Evolutionary conservation across 2,113 vertebrate species (phyloP).

Genomic region (Cariama cristata): DNA sequence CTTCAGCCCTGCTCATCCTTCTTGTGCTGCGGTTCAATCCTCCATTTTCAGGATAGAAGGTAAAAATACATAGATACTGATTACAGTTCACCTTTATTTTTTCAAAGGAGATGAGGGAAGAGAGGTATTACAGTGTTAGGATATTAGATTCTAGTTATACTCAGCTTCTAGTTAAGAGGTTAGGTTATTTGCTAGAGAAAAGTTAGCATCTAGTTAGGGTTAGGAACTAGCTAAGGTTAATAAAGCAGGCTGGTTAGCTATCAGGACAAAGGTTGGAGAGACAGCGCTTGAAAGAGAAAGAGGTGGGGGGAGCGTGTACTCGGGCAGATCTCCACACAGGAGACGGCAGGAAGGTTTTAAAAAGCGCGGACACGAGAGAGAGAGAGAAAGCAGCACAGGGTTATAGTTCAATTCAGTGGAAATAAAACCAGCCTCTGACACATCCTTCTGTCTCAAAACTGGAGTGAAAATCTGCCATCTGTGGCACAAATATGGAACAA

Average conservation of each 20-base stretch:
- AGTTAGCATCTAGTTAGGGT: constrained; percentile 80
- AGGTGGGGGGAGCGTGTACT: neutral
- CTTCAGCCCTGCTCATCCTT: neutral
- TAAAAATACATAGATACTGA: neutral
- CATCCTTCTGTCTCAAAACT: constrained; percentile 58
- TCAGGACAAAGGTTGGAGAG: constrained; percentile 45
- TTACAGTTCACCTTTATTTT: neutral
- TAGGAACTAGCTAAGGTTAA: constrained; percentile 75
- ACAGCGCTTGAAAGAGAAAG: neutral
- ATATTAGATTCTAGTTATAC: constrained; percentile 77
- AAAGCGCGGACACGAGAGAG: constrained; percentile 12
- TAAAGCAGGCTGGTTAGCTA: constrained; percentile 81
- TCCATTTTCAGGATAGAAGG: constrained; percentile 70
- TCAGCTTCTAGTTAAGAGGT: constrained; percentile 69
- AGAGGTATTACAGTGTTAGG: constrained; percentile 51
- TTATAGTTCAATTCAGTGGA: constrained; percentile 45
- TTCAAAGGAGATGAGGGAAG: constrained; percentile 23
- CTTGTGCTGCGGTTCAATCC: constrained; percentile 2
- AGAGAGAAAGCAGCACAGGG: constrained; percentile 55
- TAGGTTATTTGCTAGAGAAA: constrained; percentile 66
- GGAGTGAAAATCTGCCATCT: constrained; percentile 77
- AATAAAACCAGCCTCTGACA: constrained; percentile 61
- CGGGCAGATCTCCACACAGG: constrained; percentile 26
- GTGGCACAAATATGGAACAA: constrained; percentile 42
- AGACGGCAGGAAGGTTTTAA: constrained; percentile 19